Evolutionary conservation across 2,888 invertebrate species (phyloP).

Genomic region (Yponomeuta sedellus): DNA sequence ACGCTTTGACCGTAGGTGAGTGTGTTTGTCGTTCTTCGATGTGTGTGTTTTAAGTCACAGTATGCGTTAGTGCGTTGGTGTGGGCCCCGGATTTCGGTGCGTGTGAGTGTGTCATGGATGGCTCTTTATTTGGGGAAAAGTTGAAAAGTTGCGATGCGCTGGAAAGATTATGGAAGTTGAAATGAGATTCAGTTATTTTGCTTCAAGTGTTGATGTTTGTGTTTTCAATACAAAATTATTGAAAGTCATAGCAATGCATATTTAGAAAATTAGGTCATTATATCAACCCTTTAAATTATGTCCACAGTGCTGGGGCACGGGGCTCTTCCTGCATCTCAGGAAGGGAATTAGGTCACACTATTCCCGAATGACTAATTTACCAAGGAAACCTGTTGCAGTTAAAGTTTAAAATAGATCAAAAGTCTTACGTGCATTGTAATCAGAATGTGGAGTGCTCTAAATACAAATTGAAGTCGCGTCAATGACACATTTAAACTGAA

Average conservation of each 20-base stretch:
- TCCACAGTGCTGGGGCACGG: too few species aligned
- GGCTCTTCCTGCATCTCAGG: too few species aligned
- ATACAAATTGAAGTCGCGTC: conserved; percentile 1
- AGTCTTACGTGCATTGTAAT: not conserved
- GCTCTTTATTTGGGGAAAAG: not conserved
- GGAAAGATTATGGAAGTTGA: not conserved
- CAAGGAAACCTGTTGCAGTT: too few species aligned
- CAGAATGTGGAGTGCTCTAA: not conserved
- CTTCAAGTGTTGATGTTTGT: too few species aligned
- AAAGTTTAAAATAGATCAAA: not conserved
- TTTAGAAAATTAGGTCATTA: too few species aligned
- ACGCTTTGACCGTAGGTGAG: conserved; percentile 78
- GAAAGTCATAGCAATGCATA: too few species aligned
- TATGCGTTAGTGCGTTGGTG: conserved; percentile 1
- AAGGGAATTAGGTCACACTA: too few species aligned
- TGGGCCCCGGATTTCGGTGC: not conserved
- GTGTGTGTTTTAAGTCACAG: conserved; percentile 5
- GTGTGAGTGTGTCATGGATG: not conserved
- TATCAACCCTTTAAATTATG: too few species aligned
- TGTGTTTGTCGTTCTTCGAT: conserved; percentile 27
- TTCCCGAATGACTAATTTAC: too few species aligned
- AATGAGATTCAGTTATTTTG: not conserved
- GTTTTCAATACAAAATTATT: too few species aligned
- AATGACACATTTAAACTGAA: not conserved
- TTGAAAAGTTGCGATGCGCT: not conserved